A percentile compares a stretch with the other conserved stretches of the same genome.
Evolutionary conservation across 2,888 invertebrate genomes (phyloP).

Genomic region (Macaria liturata): DNA sequence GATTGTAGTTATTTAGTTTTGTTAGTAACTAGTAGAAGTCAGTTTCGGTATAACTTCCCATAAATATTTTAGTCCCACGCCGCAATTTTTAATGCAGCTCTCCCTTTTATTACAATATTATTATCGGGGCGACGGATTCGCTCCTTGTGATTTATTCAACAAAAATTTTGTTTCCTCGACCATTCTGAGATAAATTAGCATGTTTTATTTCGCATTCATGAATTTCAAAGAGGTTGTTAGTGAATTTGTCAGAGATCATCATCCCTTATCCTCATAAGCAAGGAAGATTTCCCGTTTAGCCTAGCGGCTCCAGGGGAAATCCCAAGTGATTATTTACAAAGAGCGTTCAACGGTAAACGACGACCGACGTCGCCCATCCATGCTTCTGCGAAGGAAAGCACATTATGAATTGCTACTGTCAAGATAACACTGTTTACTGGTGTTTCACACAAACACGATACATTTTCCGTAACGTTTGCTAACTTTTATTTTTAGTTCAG

Average conservation of each 20-base stretch:
- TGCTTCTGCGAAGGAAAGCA: conserved; percentile 12
- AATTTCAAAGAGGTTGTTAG: conserved; percentile 59
- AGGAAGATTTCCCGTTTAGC: conserved; percentile 43
- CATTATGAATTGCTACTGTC: conserved; percentile 20
- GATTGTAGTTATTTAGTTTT: not conserved
- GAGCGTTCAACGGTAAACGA: conserved; percentile 39
- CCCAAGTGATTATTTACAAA: conserved; percentile 45
- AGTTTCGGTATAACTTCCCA: conserved; percentile 56
- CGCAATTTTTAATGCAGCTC: conserved; percentile 41
- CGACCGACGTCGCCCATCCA: conserved; percentile 21
- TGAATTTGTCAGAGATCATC: conserved; percentile 52
- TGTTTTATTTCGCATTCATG: conserved; percentile 60
- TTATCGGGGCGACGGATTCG: conserved; percentile 39
- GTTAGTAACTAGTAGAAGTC: conserved; percentile 2
- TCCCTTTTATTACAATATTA: conserved; percentile 40
- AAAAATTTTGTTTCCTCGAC: conserved; percentile 53
- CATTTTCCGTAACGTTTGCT: no score
- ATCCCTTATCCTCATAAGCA: conserved; percentile 46
- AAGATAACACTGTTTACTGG: conserved; percentile 28
- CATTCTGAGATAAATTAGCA: conserved; percentile 55
- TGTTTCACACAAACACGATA: conserved; percentile 17
- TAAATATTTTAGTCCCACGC: conserved; percentile 59
- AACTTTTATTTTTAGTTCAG: not conserved
- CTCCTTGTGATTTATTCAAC: conserved; percentile 52
- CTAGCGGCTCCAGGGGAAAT: conserved; percentile 40